phyloP scores from a whole-genome alignment of 1,140 invertebrate genomes.

The Neodiprion virginianus region DNA sequence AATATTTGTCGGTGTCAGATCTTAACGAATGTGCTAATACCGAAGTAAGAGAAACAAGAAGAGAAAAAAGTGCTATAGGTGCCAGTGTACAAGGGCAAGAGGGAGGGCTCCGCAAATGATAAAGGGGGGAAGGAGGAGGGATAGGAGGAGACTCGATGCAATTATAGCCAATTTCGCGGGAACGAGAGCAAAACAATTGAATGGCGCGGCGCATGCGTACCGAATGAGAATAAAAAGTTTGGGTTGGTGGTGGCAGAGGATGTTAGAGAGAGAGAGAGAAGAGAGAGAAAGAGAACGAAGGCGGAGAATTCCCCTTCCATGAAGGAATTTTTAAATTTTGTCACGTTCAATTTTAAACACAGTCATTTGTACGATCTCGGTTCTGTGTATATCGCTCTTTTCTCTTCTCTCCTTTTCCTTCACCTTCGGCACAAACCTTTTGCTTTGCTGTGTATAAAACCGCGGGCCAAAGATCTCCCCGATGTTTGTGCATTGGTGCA shows the following conservation, averaged over 20 bases:
- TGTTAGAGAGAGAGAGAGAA: background rate
- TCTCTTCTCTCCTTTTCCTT: conserved; percentile 25
- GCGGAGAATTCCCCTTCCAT: conserved; percentile 18
- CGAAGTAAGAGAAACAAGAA: too few species aligned
- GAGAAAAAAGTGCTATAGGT: too few species aligned
- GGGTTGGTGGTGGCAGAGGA: background rate
- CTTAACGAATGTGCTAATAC: too few species aligned
- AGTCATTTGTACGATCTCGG: conserved; percentile 58
- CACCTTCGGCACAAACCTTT: conserved; percentile 22
- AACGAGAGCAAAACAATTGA: conserved; percentile 46
- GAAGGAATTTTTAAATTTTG: conserved; percentile 60
- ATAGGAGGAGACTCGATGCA: conserved; percentile 24
- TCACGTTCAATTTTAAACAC: conserved; percentile 64
- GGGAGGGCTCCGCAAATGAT: too few species aligned
- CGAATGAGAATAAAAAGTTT: conserved; percentile 18
- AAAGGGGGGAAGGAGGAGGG: background rate
- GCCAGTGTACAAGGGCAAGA: too few species aligned
- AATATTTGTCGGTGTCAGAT: too few species aligned
- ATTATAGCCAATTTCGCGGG: conserved; percentile 48
- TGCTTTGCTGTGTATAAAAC: background rate
- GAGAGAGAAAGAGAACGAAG: conserved; percentile 14
- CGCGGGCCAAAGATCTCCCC: background rate
- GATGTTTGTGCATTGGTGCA: background rate
- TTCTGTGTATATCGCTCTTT: conserved; percentile 10
- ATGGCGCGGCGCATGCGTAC: conserved; percentile 37